Percentiles rank a stretch among this genome's conserved stretches.
Conservation (phyloP, 2,888 invertebrate species). For the Athrips mouffetella region DNA sequence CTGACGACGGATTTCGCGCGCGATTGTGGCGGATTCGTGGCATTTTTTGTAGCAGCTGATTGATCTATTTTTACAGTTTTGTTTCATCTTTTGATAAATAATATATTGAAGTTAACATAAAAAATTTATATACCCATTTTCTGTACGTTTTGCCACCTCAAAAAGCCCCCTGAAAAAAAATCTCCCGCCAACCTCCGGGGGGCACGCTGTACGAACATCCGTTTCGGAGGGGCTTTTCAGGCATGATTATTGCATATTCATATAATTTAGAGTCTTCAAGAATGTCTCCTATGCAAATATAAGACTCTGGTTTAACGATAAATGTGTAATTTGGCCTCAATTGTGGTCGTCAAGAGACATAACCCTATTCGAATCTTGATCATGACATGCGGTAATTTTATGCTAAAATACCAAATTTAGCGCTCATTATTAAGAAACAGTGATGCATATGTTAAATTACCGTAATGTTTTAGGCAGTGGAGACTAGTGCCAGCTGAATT, state of each 20-base stretch:
- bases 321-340: slow-evolving; percentile 53
- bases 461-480: slow-evolving; percentile 52
- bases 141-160: slow-evolving; percentile 32
- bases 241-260: slow-evolving; percentile 31
- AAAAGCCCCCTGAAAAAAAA: slow-evolving; percentile 54
- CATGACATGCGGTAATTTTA: slow-evolving; percentile 76
- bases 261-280: slow-evolving; percentile 26
- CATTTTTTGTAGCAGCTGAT: slow-evolving; percentile 73
- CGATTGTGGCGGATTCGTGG: slow-evolving; percentile 78
- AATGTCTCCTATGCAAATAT: slow-evolving; percentile 33
- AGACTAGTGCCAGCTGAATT: slow-evolving; percentile 44
- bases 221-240: slow-evolving; percentile 38
- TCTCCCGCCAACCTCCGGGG: slow-evolving; percentile 75
- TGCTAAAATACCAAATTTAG: slow-evolving; percentile 42
- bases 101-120: slow-evolving; percentile 45
- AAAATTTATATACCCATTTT: slow-evolving; percentile 33
- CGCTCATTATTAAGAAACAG: slow-evolving; percentile 30
- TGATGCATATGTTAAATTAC: slow-evolving; percentile 32
- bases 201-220: slow-evolving; percentile 64
- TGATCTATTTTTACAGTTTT: slow-evolving; percentile 44
- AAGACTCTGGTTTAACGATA: slow-evolving; percentile 34
- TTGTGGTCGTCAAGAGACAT: slow-evolving; percentile 72
- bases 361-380: slow-evolving; percentile 73
- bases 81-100: slow-evolving; percentile 35
- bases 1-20: slow-evolving; percentile 77